phyloP scores from a whole-genome alignment of 2,113 vertebrate species.

The Mystacornis crossleyi region DNA sequence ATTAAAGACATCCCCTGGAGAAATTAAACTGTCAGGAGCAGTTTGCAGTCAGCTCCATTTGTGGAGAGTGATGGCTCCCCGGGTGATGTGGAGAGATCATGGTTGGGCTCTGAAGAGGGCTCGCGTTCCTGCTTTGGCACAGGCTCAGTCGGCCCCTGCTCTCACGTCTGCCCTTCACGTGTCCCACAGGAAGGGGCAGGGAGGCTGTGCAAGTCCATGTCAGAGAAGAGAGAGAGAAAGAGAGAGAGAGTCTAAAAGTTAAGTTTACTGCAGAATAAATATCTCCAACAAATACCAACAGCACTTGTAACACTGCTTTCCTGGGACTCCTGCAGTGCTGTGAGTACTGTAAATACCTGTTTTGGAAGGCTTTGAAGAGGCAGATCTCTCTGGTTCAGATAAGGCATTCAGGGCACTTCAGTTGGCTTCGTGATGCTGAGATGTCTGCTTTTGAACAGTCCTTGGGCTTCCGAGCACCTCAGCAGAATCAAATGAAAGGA shows the following conservation, averaged over 20 bases:
- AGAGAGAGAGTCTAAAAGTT: neutral
- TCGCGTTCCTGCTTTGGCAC: neutral
- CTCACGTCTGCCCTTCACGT: neutral
- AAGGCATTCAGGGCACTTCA: neutral
- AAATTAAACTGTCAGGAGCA: constrained; percentile 51
- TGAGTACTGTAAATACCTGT: neutral
- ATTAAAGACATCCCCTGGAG: neutral
- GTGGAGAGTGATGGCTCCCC: neutral
- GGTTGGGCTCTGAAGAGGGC: neutral
- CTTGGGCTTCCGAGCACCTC: neutral
- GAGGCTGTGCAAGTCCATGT: neutral
- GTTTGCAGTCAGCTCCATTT: neutral
- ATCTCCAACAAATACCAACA: neutral
- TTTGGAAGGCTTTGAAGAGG: neutral
- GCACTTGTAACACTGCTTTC: neutral
- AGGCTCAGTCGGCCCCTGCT: neutral
- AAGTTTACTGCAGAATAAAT: neutral
- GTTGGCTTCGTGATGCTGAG: fast-evolving
- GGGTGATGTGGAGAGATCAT: fast-evolving
- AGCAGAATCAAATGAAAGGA: neutral
- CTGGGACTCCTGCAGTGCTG: neutral
- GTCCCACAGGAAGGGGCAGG: neutral
- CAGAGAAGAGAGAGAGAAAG: neutral
- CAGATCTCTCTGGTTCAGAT: neutral
- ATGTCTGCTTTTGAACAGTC: neutral